Conservation (phyloP, 2,113 vertebrate species). For the Tetrax tetrax region DNA sequence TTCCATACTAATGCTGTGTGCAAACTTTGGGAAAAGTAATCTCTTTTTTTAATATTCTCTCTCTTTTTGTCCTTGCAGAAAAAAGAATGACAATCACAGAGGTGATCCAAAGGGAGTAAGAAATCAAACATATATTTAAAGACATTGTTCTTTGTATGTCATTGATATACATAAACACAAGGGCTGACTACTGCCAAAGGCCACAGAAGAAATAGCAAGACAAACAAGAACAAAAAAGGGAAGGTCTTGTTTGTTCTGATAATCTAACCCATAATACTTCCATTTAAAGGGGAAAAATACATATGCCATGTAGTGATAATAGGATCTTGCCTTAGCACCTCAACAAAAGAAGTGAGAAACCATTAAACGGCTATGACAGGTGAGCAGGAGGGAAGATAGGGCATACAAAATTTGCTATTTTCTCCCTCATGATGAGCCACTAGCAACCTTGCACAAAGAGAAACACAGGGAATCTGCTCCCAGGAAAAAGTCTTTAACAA, state of each 20-base stretch:
- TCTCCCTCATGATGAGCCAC: neutral
- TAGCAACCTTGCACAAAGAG: neutral
- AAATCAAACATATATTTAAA: neutral
- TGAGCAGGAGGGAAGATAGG: fast-evolving
- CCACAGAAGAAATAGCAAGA: neutral
- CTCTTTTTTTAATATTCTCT: neutral
- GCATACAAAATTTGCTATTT: neutral
- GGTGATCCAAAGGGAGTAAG: neutral
- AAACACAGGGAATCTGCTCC: neutral
- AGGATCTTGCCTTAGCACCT: neutral
- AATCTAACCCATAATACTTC: neutral
- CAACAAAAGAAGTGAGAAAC: neutral
- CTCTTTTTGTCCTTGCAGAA: neutral
- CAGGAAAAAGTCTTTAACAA: neutral
- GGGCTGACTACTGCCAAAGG: neutral
- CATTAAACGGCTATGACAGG: neutral
- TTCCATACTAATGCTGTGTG: neutral
- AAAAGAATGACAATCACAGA: neutral
- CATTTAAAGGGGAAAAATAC: neutral
- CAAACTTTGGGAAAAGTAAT: neutral
- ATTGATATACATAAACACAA: constrained; percentile 6
- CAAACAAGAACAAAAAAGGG: constrained; percentile 26
- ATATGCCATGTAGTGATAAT: neutral
- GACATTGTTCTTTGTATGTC: no score
- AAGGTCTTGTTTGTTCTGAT: constrained; percentile 20